phyloP scores from a whole-genome alignment of 2,113 vertebrate genomes.

The Eudyptes chrysolophus region DNA sequence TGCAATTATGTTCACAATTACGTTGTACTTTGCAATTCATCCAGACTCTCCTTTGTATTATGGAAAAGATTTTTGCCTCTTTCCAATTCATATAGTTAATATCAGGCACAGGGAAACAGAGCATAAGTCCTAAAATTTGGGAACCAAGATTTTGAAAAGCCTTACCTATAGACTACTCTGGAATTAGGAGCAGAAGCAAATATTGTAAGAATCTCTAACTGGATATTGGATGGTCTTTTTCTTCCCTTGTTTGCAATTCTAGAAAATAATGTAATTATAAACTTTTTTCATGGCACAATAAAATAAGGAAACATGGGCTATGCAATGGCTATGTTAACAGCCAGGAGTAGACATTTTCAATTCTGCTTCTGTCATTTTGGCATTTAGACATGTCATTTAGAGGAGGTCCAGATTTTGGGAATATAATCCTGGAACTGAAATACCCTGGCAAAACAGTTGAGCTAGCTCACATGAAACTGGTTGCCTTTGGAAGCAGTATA shows the following conservation, averaged over 20 bases:
- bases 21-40: neutral
- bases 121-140: neutral
- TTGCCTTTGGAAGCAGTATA: neutral
- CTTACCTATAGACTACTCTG: neutral
- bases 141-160: neutral
- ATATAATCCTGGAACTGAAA: neutral
- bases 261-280: neutral
- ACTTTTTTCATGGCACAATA: neutral
- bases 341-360: neutral
- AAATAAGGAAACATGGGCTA: neutral
- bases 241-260: neutral
- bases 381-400: neutral
- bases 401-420: neutral
- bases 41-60: neutral
- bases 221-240: neutral
- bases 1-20: conserved; percentile 44
- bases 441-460: neutral
- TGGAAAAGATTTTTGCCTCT: neutral
- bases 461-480: neutral
- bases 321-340: neutral
- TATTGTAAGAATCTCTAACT: neutral
- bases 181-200: neutral
- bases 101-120: neutral
- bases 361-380: neutral
- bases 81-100: neutral